These are phyloP conservation scores for Eupleurogrammus muticus DNA, from an alignment of 2,797 vertebrate genomes.

Conservation along the genomic window DNA sequence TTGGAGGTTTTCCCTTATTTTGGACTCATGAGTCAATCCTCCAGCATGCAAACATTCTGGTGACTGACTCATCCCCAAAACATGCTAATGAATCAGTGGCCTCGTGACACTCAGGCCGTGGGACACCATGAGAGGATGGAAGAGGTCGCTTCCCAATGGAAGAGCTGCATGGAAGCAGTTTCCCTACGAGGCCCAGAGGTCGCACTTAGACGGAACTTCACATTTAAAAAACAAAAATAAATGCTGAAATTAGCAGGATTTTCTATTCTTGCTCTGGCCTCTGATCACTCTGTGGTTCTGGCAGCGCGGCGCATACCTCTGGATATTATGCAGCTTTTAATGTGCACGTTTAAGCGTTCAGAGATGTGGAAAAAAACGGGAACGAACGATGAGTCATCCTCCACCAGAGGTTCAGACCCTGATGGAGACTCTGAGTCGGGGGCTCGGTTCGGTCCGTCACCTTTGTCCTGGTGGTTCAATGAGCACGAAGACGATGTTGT, in stretches of 20 bases:
- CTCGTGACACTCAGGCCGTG: slow-evolving; percentile 66
- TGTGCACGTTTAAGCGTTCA: too few relatives aligned
- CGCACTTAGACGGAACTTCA: slow-evolving; percentile 35
- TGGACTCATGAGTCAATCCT: slow-evolving; percentile 48
- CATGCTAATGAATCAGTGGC: slow-evolving; percentile 70
- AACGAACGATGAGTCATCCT: too few relatives aligned
- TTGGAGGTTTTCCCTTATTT: slow-evolving; percentile 48
- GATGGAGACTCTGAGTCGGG: too few relatives aligned
- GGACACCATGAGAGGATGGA: slow-evolving; percentile 61
- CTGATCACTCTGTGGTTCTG: slow-evolving; percentile 54
- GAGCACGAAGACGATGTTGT: too few relatives aligned
- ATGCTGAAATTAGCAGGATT: slow-evolving; percentile 50
- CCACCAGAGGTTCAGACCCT: too few relatives aligned
- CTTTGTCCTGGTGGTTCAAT: too few relatives aligned
- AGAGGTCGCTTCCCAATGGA: slow-evolving; percentile 62
- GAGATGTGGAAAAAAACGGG: too few relatives aligned
- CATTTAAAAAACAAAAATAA: slow-evolving; percentile 20
- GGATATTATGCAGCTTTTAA: too few relatives aligned
- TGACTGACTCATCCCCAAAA: slow-evolving; percentile 68
- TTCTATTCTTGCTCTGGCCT: slow-evolving; percentile 15
- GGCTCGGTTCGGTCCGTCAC: too few relatives aligned
- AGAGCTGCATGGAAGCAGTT: slow-evolving; percentile 55
- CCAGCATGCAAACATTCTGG: slow-evolving; percentile 41
- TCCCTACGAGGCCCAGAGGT: slow-evolving; percentile 53
- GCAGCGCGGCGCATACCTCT: background rate